Evolutionary conservation across 2,113 vertebrate species (phyloP), one percentile per base, ranked within the genome.

Genomic region (Micronycteris hirsuta): DNA sequence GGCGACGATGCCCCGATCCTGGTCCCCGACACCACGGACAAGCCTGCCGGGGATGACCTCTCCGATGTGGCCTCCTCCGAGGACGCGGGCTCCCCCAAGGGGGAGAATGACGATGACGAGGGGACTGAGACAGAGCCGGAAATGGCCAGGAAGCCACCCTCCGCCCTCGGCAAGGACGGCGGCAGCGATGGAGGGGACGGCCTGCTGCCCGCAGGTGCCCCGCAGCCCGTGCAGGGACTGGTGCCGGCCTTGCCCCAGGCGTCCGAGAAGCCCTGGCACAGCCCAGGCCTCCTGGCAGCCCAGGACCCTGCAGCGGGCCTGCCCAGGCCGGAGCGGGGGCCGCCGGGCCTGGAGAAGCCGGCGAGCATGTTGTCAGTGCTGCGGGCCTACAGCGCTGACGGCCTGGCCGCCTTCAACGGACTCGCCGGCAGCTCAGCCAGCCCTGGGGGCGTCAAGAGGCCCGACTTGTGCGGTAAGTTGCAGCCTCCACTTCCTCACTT

Each of bases 341-440:
- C 98, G 0, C 98, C 97, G 74, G 97, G 98, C 97, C 98, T 99
- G 92, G 99, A 99, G 98, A 99, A 99, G 98, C 99, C 99, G 96
- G 98, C 99, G 98, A 99, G 99, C 98, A 99, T 99, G 99, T 98
- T 99, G 97, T 99, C 99, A 76, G 99, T 99, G 97, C 99, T 99
- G 96, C 98, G 99, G 99, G 99, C 99, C 98, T 99, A 99, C 98
- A 99, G 99, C 98, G 99, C 99, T 45, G 99, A 99, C 97, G 99
- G 99, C 99, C 98, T 99, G 96, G 99, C 99, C 83, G 98, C 99
- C 96, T 99, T 99, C 99, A 99, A 99, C 54, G 99, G 99, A 98
- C 99, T 99, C 97, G 99, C 99, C 93, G 98, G 99, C 93, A 99
- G 98, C 98, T 97, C 99, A 98, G 98, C 98, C 95, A 98, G 98